Base-by-base conservation (phyloP, 1,140 invertebrate species). In the Drosophila watanabei region DNA sequence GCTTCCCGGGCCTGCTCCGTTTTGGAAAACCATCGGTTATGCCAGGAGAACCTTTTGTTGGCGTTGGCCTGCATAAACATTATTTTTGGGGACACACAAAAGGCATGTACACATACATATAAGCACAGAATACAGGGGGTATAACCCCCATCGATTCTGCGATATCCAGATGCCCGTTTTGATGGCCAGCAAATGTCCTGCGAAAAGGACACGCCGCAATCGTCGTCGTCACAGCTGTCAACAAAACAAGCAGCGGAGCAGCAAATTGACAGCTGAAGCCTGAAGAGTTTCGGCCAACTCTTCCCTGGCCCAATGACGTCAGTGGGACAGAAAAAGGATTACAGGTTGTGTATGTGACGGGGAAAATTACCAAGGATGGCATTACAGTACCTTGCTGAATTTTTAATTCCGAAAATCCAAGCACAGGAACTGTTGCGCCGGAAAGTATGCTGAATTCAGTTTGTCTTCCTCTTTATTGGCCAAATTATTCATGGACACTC, bases 401-500 rank as follows among this genome's bases (percentile, higher is more conserved):
- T 66, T 64, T 63, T 63, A 66, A 66, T 63, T 66, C 20, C 56
- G 7, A 58, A 58, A 28, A 20, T 28, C 37, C 28, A 24, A 35
- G 46, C 58, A n/a, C 16, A 32, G 16, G 11, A 86, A 80, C 83
- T 86, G 82, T 86, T 88, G 80, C 76, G 63, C 80, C 56, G 71
- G 62, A 78, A 32, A 51, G 59, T 61, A 16, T 61, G 56, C 37
- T 10, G 35, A 32, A 54, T 49, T 58, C 32, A 14, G 16, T 32
- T 11, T 52, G 57, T 33, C 39, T 63, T 41, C 18, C 11, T 71
- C 20, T n/a, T 81, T 75, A 85, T 78, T 76, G 45, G 62, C 70
- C 61, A 82, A 88, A 88, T 88, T 81, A 89, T 89, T 89, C 85
- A 89, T 82, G 85, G 70, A 71, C 70, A 75, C 52, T 79, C 82